phyloP scores from a whole-genome alignment of 1,140 invertebrate genomes.

The Pomphorhynchus laevis region DNA sequence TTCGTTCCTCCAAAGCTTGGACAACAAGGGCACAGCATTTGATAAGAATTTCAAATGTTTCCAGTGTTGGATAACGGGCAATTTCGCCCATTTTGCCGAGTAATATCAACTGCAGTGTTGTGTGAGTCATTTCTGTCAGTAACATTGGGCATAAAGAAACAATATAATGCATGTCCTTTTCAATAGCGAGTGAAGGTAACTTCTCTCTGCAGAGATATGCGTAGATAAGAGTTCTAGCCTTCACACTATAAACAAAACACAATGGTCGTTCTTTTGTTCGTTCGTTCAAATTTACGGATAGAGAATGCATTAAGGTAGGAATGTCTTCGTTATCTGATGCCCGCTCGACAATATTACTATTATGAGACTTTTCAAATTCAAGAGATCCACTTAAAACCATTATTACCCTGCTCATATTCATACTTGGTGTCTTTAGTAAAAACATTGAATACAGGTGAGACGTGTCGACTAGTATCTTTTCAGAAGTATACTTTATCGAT shows the following conservation, averaged over 20 bases:
- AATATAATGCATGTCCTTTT: slow-evolving; percentile 20
- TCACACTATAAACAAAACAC: slow-evolving; percentile 70
- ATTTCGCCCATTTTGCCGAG: slow-evolving; percentile 39
- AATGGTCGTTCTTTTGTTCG: slow-evolving; percentile 75
- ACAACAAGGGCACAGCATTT: slow-evolving; percentile 76
- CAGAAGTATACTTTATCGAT: slow-evolving; percentile 70
- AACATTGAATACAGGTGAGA: slow-evolving; percentile 75
- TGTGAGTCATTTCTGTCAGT: slow-evolving; percentile 85
- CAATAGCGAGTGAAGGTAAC: slow-evolving; percentile 39
- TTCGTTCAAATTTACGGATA: slow-evolving; percentile 49
- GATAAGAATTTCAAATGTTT: slow-evolving; percentile 87
- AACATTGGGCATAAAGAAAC: slow-evolving; percentile 31
- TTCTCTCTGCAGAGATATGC: slow-evolving; percentile 52
- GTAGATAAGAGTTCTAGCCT: slow-evolving; percentile 59
- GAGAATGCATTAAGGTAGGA: slow-evolving; percentile 31
- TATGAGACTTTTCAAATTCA: slow-evolving; percentile 70
- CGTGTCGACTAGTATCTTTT: slow-evolving; percentile 68
- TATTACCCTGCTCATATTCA: slow-evolving; percentile 34
- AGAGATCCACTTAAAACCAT: slow-evolving; percentile 76
- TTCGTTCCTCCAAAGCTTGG: slow-evolving; percentile 58
- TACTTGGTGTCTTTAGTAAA: slow-evolving; percentile 64
- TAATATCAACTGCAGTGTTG: slow-evolving; percentile 58
- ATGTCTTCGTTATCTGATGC: slow-evolving; percentile 74
- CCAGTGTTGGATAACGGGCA: slow-evolving; percentile 41
- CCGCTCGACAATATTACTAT: slow-evolving; percentile 60